These are phyloP conservation scores for Quadriops clusia DNA, from an alignment of 2,888 invertebrate species.

Conservation along the genomic window DNA sequence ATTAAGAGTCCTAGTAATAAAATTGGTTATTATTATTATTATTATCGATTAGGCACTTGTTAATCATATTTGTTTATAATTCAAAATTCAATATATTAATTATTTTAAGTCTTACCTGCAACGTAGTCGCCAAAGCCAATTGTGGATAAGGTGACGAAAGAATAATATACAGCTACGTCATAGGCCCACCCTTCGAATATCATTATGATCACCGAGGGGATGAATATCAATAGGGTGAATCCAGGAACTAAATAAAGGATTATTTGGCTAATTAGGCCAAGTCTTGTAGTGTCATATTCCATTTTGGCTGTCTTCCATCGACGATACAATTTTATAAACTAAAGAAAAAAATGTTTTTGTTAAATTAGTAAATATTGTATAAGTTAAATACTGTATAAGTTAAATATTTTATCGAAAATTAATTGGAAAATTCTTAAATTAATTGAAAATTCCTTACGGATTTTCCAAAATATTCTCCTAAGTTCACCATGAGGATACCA, in stretches of 20 bases:
- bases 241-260: constrained; percentile 80
- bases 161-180: constrained; percentile 73
- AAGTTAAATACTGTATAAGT: no score
- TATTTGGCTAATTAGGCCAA: constrained; percentile 68
- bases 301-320: constrained; percentile 63
- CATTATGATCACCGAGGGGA: constrained; percentile 75
- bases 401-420: no score
- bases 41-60: no score
- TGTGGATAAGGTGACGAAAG: constrained; percentile 76
- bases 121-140: constrained; percentile 92
- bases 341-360: constrained; percentile 23
- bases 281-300: constrained; percentile 52
- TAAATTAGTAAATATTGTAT: not conserved
- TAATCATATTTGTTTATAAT: no score
- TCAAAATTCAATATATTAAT: no score
- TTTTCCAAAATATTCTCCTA: constrained; percentile 76
- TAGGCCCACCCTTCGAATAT: constrained; percentile 80
- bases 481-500: constrained; percentile 62
- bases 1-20: no score
- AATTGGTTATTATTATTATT: no score
- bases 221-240: constrained; percentile 72
- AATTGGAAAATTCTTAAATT: not conserved
- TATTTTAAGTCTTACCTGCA: constrained; percentile 59
- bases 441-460: constrained; percentile 45
- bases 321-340: constrained; percentile 69